A percentile compares a stretch with the other conserved stretches of the same genome.
Evolutionary conservation across 2,888 invertebrate genomes (phyloP).

Genomic region (Drosophila melanocephala): DNA sequence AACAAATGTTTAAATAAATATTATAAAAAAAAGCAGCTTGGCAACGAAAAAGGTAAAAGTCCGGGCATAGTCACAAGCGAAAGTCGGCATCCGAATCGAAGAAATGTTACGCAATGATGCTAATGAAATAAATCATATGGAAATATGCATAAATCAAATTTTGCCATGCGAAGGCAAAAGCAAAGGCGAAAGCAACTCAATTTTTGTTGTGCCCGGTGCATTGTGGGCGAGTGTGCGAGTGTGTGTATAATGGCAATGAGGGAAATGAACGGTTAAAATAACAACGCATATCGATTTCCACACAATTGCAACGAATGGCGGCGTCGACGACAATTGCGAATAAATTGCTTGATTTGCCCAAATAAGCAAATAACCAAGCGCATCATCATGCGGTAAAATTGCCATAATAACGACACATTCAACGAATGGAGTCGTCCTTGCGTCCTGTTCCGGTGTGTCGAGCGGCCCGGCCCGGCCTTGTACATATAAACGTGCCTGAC

Average conservation of each 20-base stretch:
- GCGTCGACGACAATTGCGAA: constrained; percentile 77
- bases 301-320: constrained; percentile 66
- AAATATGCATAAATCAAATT: constrained; percentile 80
- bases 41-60: constrained; percentile 45
- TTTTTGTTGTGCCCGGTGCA: constrained; percentile 36
- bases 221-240: constrained; percentile 22
- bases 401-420: constrained; percentile 78
- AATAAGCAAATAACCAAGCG: constrained; percentile 79
- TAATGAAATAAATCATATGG: constrained; percentile 81
- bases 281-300: constrained; percentile 81
- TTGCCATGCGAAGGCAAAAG: constrained; percentile 43
- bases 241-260: constrained; percentile 59
- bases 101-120: constrained; percentile 60
- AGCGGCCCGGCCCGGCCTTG: constrained; percentile 23
- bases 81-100: constrained; percentile 16
- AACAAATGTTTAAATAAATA: constrained; percentile 81
- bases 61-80: neutral
- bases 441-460: constrained; percentile 69
- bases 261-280: constrained; percentile 81
- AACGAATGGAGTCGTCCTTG: constrained; percentile 70
- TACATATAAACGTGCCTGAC: constrained; percentile 64
- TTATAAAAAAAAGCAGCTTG: constrained; percentile 65
- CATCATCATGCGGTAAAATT: constrained; percentile 79
- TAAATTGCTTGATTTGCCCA: constrained; percentile 81
- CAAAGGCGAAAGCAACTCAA: constrained; percentile 34